Evolutionary conservation across 2,113 vertebrate species (phyloP), one percentile per base, ranked within the genome.

Genomic region (Setophaga coronata): DNA sequence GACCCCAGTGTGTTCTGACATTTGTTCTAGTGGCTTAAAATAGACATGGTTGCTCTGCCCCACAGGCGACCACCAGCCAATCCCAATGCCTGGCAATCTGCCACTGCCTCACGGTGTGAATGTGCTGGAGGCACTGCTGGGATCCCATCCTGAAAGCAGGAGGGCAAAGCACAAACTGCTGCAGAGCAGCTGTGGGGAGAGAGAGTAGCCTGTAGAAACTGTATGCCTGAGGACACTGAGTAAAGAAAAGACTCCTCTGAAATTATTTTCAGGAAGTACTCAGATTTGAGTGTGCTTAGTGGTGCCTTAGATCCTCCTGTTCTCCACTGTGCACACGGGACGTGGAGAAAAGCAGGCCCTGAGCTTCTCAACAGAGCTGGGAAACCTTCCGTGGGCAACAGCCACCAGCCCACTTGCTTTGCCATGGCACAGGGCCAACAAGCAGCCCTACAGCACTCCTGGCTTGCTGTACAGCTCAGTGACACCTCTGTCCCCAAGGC

Each of bases 41-140:
- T 2, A 85, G 36, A 36, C 17, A 38, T 21, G 47, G 36, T 5
- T 12, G 16, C 34, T 61, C 58, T 88, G 42, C 13, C 74, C 50
- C 0, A 0, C 62, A 82, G 61, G 77, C 60, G 69, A 71, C 24
- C 57, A 51, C 29, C 4, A 7, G 83, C 29, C 65, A 36, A 11
- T 17, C 31, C 50, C 29, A 73, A 31, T 1, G 7, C 29, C 40
- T n/a, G 57, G 21, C 29, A 62, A 53, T n/a, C n/a, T 5, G 19
- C 51, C 47, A 36, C 29, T 24, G 58, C 24, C 56, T 79, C 36
- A 29, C 0, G 0, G 65, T 0, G 0, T 4, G 13, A 62, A 33
- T 0, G 20, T n/a, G 34, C 60, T 54, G 60, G 23, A 83, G 51
- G 48, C 48, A 65, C 18, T 2, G 4, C 40, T 5, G 7, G 76